phyloP scores from a whole-genome alignment of 1,140 invertebrate genomes.

The Solenopsis invicta region DNA sequence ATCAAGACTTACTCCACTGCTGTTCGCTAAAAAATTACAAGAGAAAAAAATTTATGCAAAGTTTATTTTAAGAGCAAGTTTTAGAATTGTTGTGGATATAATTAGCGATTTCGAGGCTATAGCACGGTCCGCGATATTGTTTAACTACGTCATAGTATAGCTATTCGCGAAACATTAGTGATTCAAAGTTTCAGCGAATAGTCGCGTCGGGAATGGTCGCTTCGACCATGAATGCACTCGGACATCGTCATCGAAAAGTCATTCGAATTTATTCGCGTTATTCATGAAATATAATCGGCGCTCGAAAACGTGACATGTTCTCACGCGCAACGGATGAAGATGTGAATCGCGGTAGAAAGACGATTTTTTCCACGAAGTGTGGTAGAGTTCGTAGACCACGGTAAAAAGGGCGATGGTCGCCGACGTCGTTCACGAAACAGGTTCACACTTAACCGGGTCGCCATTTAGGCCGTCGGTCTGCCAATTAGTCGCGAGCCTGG shows the following conservation, averaged over 20 bases:
- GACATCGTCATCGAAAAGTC: background rate
- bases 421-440: conserved; percentile 59
- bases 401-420: conserved; percentile 8
- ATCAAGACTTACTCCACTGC: background rate
- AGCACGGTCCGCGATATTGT: background rate
- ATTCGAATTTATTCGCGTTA: conserved; percentile 33
- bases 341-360: conserved; percentile 21
- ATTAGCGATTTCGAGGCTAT: conserved; percentile 1
- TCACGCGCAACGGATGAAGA: conserved; percentile 24
- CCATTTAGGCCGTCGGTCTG: conserved; percentile 53
- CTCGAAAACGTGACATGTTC: conserved; percentile 2
- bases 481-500: conserved; percentile 70
- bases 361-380: background rate
- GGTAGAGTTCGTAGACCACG: background rate
- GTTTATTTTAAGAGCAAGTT: background rate
- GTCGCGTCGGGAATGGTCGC: background rate
- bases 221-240: background rate
- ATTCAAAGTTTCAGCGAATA: conserved; percentile 65
- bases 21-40: background rate
- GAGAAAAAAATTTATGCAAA: background rate
- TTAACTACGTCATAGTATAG: background rate
- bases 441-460: conserved; percentile 62
- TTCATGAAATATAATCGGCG: background rate
- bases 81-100: background rate
- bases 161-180: conserved; percentile 4